phyloP scores from a whole-genome alignment of 2,888 invertebrate species.

The Trichacis sp. region DNA sequence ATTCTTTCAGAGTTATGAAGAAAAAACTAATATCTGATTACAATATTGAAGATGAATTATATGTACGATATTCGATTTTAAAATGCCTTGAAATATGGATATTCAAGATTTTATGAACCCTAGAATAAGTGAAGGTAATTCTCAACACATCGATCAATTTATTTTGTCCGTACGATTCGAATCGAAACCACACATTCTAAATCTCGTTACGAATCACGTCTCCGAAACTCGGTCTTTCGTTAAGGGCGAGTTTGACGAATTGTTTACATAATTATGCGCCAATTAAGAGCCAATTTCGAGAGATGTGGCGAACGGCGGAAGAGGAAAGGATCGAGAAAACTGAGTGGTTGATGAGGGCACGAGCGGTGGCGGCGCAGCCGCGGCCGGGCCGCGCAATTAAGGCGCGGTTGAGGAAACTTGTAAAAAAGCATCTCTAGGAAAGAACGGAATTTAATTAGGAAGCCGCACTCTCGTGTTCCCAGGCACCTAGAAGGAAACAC shows the following conservation, averaged over 20 bases:
- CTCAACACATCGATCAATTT: too few species aligned
- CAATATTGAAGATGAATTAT: too few species aligned
- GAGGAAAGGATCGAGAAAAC: conserved; percentile 39
- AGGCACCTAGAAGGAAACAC: conserved; percentile 60
- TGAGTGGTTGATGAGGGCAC: conserved; percentile 38
- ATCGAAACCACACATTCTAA: too few species aligned
- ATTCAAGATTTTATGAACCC: too few species aligned
- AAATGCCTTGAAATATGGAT: too few species aligned
- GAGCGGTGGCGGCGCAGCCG: conserved; percentile 40
- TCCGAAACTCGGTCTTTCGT: neutral
- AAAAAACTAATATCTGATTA: too few species aligned
- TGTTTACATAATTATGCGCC: conserved; percentile 66
- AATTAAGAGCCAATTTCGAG: conserved; percentile 58
- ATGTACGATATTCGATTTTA: too few species aligned
- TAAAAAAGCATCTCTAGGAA: conserved; percentile 57
- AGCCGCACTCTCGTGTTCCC: conserved; percentile 58
- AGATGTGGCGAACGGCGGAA: conserved; percentile 34
- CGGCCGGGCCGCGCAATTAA: conserved; percentile 62
- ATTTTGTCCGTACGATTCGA: too few species aligned
- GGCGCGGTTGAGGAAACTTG: conserved; percentile 64
- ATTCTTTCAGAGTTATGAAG: too few species aligned
- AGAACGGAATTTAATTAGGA: conserved; percentile 67
- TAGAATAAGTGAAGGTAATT: too few species aligned
- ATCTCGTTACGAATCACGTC: too few species aligned
- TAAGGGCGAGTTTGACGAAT: conserved; percentile 37